These are phyloP conservation scores for Nematopogon swammerdamellus DNA, from an alignment of 2,888 invertebrate genomes.

Conservation along the genomic window DNA sequence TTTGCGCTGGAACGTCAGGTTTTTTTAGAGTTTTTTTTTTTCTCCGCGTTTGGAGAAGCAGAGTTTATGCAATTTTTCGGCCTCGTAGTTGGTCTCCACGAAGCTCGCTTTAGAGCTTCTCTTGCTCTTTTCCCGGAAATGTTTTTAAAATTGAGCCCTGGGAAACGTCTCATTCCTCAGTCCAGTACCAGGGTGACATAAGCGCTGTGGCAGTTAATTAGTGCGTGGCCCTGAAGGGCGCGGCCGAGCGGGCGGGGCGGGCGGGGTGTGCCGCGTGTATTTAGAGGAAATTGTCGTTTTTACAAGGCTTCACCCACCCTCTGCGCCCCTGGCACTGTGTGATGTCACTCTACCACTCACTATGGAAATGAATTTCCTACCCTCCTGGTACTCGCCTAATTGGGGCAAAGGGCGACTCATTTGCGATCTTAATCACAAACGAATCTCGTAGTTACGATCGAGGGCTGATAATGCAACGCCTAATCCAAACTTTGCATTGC, in stretches of 20 bases:
- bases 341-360: not conserved
- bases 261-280: conserved; percentile 47
- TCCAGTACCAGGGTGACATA: conserved; percentile 52
- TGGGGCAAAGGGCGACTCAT: not conserved
- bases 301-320: conserved; percentile 44
- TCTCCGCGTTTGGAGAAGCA: too few species aligned
- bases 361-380: not conserved
- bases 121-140: too few species aligned
- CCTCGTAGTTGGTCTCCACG: too few species aligned
- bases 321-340: not conserved
- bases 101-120: too few species aligned
- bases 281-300: conserved; percentile 56
- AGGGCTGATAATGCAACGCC: too few species aligned
- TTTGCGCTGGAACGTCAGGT: too few species aligned
- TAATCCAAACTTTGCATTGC: too few species aligned
- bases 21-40: too few species aligned
- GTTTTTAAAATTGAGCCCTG: not conserved
- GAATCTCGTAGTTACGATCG: too few species aligned
- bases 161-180: not conserved
- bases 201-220: conserved; percentile 51
- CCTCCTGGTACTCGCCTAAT: not conserved
- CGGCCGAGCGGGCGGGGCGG: conserved; percentile 48
- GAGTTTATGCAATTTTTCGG: too few species aligned
- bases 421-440: too few species aligned
- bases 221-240: conserved; percentile 32